A percentile compares a stretch with the other conserved stretches of the same genome.
Conservation (phyloP, 2,797 vertebrate genomes). For the Sylvilagus floridanus region DNA sequence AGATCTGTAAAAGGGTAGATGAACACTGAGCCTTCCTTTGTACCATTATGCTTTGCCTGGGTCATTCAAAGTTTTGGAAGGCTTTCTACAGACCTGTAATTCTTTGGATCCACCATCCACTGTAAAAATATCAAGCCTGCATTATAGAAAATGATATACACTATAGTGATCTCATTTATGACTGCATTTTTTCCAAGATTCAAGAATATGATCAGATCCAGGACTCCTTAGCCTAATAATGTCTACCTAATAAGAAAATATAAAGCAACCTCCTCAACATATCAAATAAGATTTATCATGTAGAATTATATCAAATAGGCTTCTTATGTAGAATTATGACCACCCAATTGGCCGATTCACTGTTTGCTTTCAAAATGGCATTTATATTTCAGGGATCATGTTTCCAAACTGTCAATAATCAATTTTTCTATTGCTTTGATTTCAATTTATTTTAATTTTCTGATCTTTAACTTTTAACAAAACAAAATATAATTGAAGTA, state of each 20-base stretch:
- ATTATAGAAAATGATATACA: not conserved
- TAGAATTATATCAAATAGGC: not conserved
- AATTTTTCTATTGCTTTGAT: not conserved
- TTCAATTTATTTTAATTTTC: conserved; percentile 4
- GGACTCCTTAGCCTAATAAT: not conserved
- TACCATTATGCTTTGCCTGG: not conserved
- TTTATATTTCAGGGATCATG: conserved; percentile 26
- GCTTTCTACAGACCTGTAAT: not conserved
- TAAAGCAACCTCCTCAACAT: not conserved
- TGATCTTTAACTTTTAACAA: conserved; percentile 20
- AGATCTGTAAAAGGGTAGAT: not conserved
- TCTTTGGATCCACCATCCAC: rapidly evolving
- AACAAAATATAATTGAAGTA: conserved; percentile 35
- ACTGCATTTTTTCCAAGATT: not conserved
- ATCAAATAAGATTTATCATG: not conserved
- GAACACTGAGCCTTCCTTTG: not conserved
- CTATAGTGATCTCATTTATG: not conserved
- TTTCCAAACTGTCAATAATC: not conserved
- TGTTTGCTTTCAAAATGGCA: not conserved
- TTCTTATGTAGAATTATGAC: not conserved
- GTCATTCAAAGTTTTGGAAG: not conserved
- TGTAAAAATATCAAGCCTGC: not conserved
- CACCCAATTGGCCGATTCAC: not conserved
- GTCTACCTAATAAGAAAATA: not conserved
- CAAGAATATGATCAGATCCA: not conserved